phyloP scores from a whole-genome alignment of 2,113 vertebrate species.

The Pampusana beccarii region DNA sequence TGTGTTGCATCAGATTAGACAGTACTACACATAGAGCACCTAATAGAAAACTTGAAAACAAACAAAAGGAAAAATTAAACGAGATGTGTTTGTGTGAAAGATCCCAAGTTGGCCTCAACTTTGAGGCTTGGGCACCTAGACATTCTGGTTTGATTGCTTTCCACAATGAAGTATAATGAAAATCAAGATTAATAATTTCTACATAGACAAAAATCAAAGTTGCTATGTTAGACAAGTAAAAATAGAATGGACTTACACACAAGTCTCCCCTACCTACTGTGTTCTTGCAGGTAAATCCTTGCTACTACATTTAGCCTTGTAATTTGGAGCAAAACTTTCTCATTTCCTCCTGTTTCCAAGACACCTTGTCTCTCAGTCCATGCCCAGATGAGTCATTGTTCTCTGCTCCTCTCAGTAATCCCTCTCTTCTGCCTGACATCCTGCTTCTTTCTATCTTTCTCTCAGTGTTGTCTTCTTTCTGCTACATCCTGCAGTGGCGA shows the following conservation, averaged over 20 bases:
- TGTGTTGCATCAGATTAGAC: neutral
- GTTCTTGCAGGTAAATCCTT: neutral
- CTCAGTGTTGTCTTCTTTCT: neutral
- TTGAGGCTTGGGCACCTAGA: neutral
- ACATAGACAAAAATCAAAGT: neutral
- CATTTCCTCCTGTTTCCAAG: neutral
- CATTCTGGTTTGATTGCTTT: neutral
- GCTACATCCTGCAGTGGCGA: neutral
- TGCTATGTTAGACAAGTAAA: neutral
- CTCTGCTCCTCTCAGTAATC: neutral
- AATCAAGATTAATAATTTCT: neutral
- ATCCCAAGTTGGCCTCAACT: neutral
- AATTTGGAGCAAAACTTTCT: neutral
- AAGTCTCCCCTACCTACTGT: neutral
- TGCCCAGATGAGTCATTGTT: neutral
- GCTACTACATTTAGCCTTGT: neutral
- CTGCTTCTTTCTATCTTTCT: neutral
- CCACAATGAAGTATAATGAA: neutral
- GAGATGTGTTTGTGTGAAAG: neutral
- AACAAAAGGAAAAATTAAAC: neutral
- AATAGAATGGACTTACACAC: neutral
- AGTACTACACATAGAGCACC: accelerated
- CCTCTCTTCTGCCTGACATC: neutral
- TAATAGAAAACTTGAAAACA: neutral
- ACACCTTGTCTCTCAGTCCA: neutral